Evolutionary conservation across 2,797 vertebrate species (phyloP), one percentile per base, ranked within the genome.

Genomic region (Mus minutoides): DNA sequence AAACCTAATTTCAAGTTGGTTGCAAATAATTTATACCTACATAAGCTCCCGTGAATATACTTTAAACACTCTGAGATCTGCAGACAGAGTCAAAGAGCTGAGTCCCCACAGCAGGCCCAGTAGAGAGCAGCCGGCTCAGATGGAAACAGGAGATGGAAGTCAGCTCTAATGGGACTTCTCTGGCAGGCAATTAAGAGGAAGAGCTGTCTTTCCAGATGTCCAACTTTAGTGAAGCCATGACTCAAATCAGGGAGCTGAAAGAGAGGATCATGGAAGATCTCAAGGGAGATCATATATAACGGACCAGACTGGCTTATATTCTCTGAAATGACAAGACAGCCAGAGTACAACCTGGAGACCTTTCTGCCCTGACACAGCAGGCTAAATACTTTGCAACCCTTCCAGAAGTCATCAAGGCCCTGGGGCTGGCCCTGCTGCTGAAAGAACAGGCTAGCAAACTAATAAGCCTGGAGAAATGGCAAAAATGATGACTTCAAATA

Each of bases 71-170:
- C 98, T 99, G 94, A 99, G 99, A 97, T 99, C 99, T 0, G 99
- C 99, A 93, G 99, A 99, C 99, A 99, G 99, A 98, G 99, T 99
- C 90, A 99, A 99, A 93, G 99, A 99, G 94, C 98, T 99, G 75
- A 99, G 98, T 3, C 97, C 98, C 46, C 97, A 99, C 60, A 99
- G 98, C 67, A 97, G 98, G 93, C 95, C 95, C 62, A 96, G 94
- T 76, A 87, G 96, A 69, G 98, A 98, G 78, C 91, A 94, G 52
- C 98, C 97, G 89, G 97, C 91, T 24, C 98, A 98, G 79, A 98
- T 98, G 95, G 98, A 99, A 56, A 98, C 98, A 9, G 97, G 98
- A 98, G 37, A 75, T 92, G 0, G 96, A 97, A 58, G 96, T 95
- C 90, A 94, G 87, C 37, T 94, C 87, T 67, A 97, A 96, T 19